phyloP scores from a whole-genome alignment of 2,113 vertebrate genomes.

The Neogobius melanostomus region DNA sequence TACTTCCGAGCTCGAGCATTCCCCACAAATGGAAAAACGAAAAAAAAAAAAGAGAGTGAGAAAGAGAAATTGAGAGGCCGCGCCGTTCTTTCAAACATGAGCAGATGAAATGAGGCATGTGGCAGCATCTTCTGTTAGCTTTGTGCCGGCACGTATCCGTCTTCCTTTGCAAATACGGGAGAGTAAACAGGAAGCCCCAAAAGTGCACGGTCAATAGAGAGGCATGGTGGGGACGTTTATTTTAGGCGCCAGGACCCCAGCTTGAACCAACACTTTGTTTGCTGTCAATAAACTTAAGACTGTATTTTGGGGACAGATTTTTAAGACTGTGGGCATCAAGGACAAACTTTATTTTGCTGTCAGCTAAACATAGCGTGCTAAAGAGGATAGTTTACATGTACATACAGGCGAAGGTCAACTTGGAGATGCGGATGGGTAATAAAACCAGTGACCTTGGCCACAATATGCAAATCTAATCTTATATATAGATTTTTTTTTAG shows the following conservation, averaged over 20 bases:
- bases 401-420: no score
- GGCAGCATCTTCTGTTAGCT: constrained; percentile 6
- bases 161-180: not conserved
- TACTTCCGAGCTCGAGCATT: constrained; percentile 54
- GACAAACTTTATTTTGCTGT: not conserved
- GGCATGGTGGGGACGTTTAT: not conserved
- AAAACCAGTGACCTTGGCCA: no score
- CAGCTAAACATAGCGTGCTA: not conserved
- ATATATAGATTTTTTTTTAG: no score
- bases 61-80: constrained; percentile 30
- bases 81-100: constrained; percentile 26
- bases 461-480: no score
- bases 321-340: not conserved
- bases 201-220: not conserved
- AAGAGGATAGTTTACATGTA: no score
- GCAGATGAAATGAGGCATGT: constrained; percentile 38
- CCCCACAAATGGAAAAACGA: not conserved
- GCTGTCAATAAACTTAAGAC: constrained; percentile 2
- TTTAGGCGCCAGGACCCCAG: not conserved
- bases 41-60: not conserved
- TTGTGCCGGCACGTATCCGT: not conserved
- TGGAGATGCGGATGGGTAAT: no score
- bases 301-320: not conserved
- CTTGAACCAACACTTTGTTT: constrained; percentile 8
- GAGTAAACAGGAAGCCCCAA: not conserved